Evolutionary conservation across 2,797 vertebrate species (phyloP).

Genomic region (Carapus acus): DNA sequence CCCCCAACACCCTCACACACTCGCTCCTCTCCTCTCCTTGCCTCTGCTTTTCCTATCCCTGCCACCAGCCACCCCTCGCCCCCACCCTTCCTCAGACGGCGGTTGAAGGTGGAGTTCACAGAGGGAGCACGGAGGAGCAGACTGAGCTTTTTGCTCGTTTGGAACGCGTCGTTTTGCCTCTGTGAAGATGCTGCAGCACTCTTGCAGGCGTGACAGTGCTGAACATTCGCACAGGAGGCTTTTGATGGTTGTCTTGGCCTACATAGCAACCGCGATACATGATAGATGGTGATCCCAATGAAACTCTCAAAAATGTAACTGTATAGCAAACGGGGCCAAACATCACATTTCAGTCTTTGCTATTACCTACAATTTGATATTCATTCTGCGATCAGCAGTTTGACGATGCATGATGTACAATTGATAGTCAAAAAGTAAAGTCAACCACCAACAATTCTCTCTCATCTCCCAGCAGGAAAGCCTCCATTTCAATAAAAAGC

Average conservation of each 20-base stretch:
- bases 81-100: slow-evolving; percentile 34
- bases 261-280: slow-evolving; percentile 36
- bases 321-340: neutral
- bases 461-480: too few species aligned
- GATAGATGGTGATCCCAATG: too few species aligned
- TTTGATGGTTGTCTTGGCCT: slow-evolving; percentile 43
- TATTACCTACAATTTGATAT: neutral
- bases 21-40: slow-evolving; percentile 12
- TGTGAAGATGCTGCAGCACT: slow-evolving; percentile 47
- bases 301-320: too few species aligned
- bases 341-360: too few species aligned
- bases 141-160: slow-evolving; percentile 43
- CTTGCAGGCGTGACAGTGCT: slow-evolving; percentile 34
- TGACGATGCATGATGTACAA: too few species aligned
- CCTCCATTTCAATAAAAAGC: too few species aligned
- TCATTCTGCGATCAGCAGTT: too few species aligned
- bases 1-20: slow-evolving; percentile 33
- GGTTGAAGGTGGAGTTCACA: slow-evolving; percentile 70
- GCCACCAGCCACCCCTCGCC: slow-evolving; percentile 2
- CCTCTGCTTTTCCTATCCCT: too few species aligned
- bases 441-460: neutral
- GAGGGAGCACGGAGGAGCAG: slow-evolving; percentile 45
- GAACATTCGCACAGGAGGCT: slow-evolving; percentile 30
- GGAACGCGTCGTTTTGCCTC: slow-evolving; percentile 47
- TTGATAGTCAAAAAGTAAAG: neutral